Evolutionary conservation across 2,888 invertebrate species (phyloP), one percentile per base, ranked within the genome.

Genomic region (Ischnus inquisitorius): DNA sequence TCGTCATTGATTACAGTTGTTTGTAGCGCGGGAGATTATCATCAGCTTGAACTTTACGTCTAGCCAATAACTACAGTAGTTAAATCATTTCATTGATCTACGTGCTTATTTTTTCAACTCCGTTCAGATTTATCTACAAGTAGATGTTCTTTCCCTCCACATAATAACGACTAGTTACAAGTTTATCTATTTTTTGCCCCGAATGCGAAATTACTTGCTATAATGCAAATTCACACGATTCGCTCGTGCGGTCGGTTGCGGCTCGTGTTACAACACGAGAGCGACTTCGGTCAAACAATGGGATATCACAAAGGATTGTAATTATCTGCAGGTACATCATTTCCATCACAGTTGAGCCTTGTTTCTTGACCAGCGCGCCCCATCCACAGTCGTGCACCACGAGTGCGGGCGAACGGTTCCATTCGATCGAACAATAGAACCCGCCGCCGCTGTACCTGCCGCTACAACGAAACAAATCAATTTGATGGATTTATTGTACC

Each of bases 401-500:
- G n/a, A 60, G 28, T 28, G 19, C 39, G n/a, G 48, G 54, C 22
- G 19, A 16, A n/a, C 54, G 54, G 54, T 71, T 71, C 69, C 34
- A 54, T 19, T 39, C 34, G 39, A 19, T 16, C 41, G 64, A 65
- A 65, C 41, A 16, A 54, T 51, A 34, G 25, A 22, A 12, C 10
- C 28, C 14, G n/a, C 34, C n/a, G 28, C 19, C 10, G 14, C 34
- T 60, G 25, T 25, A 43, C 28, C 62, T 41, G 28, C 62, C 25
- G 28, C 54, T 43, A 67, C 28, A 41, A 57, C 51, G 39, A 39
- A 57, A 57, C 76, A 76, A 34, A 76, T 67, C 65, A 28, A 57
- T 57, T 67, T 67, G 28, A 57, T 16, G 41, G 76, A 67, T 76
- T 67, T 76, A 67, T 76, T 67, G 57, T 54, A 28, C 43, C 43